Percentiles rank a stretch among this genome's conserved stretches.
Conservation (phyloP, 2,113 vertebrate genomes). For the Percina caprodes region DNA sequence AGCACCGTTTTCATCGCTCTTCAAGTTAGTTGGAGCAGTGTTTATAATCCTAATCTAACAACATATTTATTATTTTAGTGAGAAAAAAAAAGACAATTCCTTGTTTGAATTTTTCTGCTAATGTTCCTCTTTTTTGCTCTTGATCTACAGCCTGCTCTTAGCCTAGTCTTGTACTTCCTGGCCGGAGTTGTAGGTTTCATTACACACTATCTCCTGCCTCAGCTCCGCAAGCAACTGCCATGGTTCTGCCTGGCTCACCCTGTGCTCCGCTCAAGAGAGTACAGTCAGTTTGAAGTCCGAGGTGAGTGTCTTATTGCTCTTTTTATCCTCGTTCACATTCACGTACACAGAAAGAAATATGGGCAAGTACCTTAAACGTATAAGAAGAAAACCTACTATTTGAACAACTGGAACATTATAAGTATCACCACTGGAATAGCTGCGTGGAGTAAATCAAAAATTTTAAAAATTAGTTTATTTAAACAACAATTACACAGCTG, state of each 20-base stretch:
- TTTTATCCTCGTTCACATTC: not conserved
- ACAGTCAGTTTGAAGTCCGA: constrained; percentile 94
- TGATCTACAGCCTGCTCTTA: constrained; percentile 87
- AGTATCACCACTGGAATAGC: not conserved
- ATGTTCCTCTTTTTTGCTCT: constrained; percentile 12
- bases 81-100: not conserved
- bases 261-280: constrained; percentile 90
- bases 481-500: not conserved
- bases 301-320: constrained; percentile 79
- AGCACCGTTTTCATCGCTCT: constrained; percentile 94
- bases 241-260: constrained; percentile 94
- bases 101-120: not conserved
- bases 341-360: not conserved
- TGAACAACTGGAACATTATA: not conserved
- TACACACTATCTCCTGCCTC: constrained; percentile 92
- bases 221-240: constrained; percentile 92
- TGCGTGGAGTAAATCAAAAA: constrained; percentile 29
- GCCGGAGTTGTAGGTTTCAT: constrained; percentile 90
- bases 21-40: constrained; percentile 82
- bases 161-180: constrained; percentile 89
- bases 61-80: constrained; percentile 5
- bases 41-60: not conserved
- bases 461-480: not conserved
- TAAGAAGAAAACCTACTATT: not conserved
- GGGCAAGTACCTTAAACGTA: not conserved